These are phyloP conservation scores for Drosophila algonquin DNA, from an alignment of 2,888 invertebrate genomes.

Conservation along the genomic window DNA sequence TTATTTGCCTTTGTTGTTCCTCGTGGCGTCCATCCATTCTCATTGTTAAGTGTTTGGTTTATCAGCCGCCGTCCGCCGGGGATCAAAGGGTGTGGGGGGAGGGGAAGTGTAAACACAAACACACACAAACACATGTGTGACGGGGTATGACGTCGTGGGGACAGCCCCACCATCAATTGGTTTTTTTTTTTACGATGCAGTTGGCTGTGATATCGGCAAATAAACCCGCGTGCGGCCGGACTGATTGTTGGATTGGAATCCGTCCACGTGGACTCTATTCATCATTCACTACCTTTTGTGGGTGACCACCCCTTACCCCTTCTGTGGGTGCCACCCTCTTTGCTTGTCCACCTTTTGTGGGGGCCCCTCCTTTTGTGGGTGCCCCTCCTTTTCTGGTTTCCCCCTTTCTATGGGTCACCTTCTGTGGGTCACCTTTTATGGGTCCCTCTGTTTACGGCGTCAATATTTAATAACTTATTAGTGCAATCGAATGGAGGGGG, in stretches of 20 bases:
- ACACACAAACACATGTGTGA: not conserved
- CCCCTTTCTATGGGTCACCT: too few relatives aligned
- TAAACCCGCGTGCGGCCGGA: not conserved
- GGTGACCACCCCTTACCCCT: not conserved
- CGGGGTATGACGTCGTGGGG: not conserved
- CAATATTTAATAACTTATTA: slow-evolving; percentile 58
- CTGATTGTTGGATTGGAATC: not conserved
- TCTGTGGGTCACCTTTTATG: too few relatives aligned
- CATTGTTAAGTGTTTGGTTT: not conserved
- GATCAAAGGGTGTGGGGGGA: not conserved
- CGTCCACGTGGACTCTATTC: not conserved
- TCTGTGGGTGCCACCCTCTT: not conserved
- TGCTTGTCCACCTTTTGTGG: too few relatives aligned
- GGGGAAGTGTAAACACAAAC: not conserved
- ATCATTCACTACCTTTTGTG: not conserved
- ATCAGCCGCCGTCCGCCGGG: not conserved
- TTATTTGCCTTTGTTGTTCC: too few relatives aligned
- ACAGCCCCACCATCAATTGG: not conserved
- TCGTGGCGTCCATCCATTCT: not conserved
- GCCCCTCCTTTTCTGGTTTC: too few relatives aligned
- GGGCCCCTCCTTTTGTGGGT: too few relatives aligned
- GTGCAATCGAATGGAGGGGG: slow-evolving; percentile 2
- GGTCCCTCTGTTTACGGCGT: slow-evolving; percentile 23
- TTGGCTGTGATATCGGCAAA: not conserved
- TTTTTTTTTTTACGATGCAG: not conserved